Percentiles rank a stretch among this genome's conserved stretches.
These are phyloP conservation scores for Hoplostethus atlanticus DNA, from an alignment of 2,797 vertebrate species.

Conservation along the genomic window DNA sequence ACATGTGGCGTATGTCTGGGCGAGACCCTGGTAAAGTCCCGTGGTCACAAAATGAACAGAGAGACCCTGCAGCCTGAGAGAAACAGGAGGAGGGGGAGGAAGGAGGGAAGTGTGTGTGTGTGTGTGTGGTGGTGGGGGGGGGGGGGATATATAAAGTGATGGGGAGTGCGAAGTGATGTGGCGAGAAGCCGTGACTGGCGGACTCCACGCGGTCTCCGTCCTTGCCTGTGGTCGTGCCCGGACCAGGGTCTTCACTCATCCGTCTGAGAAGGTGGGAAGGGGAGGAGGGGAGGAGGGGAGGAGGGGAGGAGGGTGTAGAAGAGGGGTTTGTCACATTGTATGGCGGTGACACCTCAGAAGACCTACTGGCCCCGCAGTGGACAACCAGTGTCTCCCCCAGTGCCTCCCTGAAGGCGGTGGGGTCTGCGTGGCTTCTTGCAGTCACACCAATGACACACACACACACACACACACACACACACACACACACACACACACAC, in stretches of 20 bases:
- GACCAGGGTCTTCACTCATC: conserved; percentile 74
- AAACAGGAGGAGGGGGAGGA: conserved; percentile 48
- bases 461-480: conserved; percentile 6
- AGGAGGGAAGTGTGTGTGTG: conserved; percentile 12
- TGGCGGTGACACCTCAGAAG: conserved; percentile 80
- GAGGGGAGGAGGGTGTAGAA: conserved; percentile 67
- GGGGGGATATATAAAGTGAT: conserved; percentile 34
- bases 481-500: neutral
- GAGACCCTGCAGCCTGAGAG: conserved; percentile 68
- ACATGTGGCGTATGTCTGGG: conserved; percentile 83
- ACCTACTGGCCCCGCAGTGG: conserved; percentile 71
- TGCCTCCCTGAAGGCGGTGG: conserved; percentile 64
- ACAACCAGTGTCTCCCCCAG: conserved; percentile 63
- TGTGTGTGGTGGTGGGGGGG: neutral
- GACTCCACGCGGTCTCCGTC: conserved; percentile 70
- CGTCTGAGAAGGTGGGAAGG: conserved; percentile 52
- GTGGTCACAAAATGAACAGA: conserved; percentile 78
- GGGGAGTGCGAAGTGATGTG: conserved; percentile 77
- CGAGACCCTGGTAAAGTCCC: conserved; percentile 80
- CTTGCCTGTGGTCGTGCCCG: conserved; percentile 83
- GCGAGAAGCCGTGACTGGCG: conserved; percentile 72
- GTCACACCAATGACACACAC: conserved; percentile 67
- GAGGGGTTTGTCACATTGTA: conserved; percentile 83
- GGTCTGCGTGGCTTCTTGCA: conserved; percentile 71
- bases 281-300: conserved; percentile 56